Conservation (phyloP, 2,797 vertebrate species). For the Buceros bicornis region DNA sequence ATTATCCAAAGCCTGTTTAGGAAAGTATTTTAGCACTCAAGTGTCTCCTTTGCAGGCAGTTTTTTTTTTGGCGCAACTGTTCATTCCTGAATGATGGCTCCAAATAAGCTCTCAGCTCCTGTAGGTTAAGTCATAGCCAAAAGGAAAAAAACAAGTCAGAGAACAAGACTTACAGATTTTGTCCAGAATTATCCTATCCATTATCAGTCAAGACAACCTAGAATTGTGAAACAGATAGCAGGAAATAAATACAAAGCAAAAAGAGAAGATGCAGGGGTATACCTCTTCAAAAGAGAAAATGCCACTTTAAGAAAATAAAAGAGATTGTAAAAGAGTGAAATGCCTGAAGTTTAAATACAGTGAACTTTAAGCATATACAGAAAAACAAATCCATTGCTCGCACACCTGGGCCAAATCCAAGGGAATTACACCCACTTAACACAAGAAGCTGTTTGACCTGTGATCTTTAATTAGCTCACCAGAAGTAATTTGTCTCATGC, state of each 20-base stretch:
- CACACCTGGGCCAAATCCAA: background rate
- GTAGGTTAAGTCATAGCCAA: background rate
- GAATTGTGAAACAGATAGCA: background rate
- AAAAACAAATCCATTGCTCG: background rate
- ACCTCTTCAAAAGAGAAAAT: background rate
- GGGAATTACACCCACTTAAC: background rate
- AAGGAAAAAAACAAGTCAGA: background rate
- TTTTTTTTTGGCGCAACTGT: background rate
- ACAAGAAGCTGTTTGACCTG: background rate
- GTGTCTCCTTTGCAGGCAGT: background rate
- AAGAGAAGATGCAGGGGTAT: background rate
- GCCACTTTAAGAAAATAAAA: background rate
- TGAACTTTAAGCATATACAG: background rate
- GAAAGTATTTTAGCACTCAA: background rate
- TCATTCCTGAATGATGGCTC: background rate
- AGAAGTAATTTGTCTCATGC: background rate
- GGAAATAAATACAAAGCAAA: background rate
- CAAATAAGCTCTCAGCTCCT: background rate
- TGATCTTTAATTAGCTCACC: constrained; percentile 11
- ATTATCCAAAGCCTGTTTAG: background rate
- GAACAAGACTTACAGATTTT: background rate
- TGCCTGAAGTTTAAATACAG: background rate
- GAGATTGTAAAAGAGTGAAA: background rate
- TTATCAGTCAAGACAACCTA: background rate
- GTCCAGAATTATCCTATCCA: background rate